Evolutionary conservation across 2,113 vertebrate species (phyloP), one percentile per base, ranked within the genome.

Genomic region (Circaetus gallicus): DNA sequence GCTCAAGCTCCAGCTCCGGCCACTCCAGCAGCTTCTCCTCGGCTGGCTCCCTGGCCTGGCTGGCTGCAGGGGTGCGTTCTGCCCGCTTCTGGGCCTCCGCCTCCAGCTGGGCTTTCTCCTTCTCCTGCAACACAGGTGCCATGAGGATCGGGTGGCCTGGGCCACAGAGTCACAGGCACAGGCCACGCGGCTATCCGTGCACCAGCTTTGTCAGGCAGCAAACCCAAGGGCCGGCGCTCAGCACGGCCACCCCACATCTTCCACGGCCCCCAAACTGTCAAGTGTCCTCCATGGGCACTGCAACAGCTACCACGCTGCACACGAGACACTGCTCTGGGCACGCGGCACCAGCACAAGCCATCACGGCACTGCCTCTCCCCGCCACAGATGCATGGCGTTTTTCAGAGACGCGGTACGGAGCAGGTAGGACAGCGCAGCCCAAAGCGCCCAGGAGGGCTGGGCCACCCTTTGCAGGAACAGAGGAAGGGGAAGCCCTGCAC

Each of bases 1-100:
- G 98, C 96, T 99, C 99, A 63, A 99, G 98, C 93, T 99, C 99
- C 91, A 98, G 98, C 97, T 99, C 99, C 0, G 99, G 99, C 99
- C 99, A 99, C 80, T 99, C 99, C 61, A 99, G 97, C 66, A 99
- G 97, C 81, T 98, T 98, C 77, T 99, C 98, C 50, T 98, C 96
- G 0, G 97, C 84, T 1, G 87, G 93, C 61, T 97, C 98, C 52
- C 94, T 92, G 65, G 97, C 97, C 82, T 93, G 98, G 91, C 89
- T 96, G 45, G 96, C 93, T 58, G 97, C 91, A 8, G 98, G 96
- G 96, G 94, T 85, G 66, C 91, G 97, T 92, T 97, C 95, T 91
- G 98, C 96, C 58, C 94, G 96, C 95, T 98, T 97, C 97, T 98
- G 97, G 43, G 97, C 85, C 76, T 98, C 98, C 0, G 97, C 96